Base-by-base conservation (phyloP, 2,888 invertebrate genomes). In the Glyphotaelius pellucidus region DNA sequence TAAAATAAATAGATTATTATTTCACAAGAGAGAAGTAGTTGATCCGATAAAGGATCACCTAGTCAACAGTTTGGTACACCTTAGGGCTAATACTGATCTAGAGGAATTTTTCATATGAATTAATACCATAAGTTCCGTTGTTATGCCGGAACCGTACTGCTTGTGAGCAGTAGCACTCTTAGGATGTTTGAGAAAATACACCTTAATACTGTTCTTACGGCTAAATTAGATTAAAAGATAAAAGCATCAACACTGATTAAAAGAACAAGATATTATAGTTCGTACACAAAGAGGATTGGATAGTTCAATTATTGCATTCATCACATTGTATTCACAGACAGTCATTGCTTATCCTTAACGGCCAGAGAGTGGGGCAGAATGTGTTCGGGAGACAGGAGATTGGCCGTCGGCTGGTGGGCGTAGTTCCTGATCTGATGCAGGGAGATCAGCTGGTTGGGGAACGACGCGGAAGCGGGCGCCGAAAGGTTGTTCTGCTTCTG, bases 391-490 rank as follows among this genome's bases (percentile, higher is more conserved):
- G 97, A 96, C 96, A 98, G 97, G 88, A 98, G 95, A 92, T 97
- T 97, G 80, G 97, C 96, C 93, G 98, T 97, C 93, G 99, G 99
- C 95, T 99, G 99, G 95, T 98, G 98, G 93, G 98, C 98, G 95
- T 99, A 99, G 95, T 99, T 99, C 95, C 99, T 97, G 94, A 99
- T 99, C 96, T 99, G 99, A 95, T 99, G 99, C 94, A 99, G 96
- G 94, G 99, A 98, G 95, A 99, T 99, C 95, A 99, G 96, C 95
- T 99, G 99, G 95, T 99, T 99, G 92, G 99, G 99, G 95, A 99
- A 99, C 93, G 97, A 96, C 92, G 97, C 97, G 94, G 97, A 96
- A 1, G 97, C 96, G 92, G 96, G 96, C 15, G 92, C 91, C 31
- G 93, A 88, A 31, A 93, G 92, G 94, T 96, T 96, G 7, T 92